Conservation (phyloP, 2,888 invertebrate species). For the Apantesis nais region DNA sequence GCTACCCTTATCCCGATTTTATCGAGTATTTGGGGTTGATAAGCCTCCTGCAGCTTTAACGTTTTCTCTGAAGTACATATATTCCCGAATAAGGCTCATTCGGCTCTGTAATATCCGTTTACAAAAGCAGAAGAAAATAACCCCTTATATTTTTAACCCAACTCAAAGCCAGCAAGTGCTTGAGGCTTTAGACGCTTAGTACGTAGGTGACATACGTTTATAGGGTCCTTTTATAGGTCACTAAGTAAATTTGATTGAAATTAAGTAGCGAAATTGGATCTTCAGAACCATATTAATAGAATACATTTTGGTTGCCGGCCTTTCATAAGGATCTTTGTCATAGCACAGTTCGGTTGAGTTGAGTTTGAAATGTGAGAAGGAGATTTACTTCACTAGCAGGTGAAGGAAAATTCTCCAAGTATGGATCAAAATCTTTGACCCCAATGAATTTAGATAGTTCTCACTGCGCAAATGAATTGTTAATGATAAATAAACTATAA, state of each 20-base stretch:
- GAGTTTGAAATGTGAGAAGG: neutral
- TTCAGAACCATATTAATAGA: neutral
- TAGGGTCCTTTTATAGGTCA: neutral
- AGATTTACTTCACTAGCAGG: neutral
- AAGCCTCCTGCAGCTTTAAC: constrained; percentile 14
- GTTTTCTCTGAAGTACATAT: constrained; percentile 7
- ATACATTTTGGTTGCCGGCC: neutral
- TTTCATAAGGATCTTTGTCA: neutral
- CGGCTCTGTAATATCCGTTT: constrained; percentile 5
- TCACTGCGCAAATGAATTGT: neutral
- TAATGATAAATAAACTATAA: too few species aligned
- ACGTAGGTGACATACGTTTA: neutral
- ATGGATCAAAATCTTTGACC: too few species aligned
- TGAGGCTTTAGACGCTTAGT: neutral
- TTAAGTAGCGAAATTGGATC: neutral
- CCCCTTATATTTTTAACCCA: constrained; percentile 1
- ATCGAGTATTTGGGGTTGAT: constrained; percentile 10
- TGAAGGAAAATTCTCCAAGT: neutral
- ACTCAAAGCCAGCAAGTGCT: constrained; percentile 2
- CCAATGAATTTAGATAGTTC: neutral
- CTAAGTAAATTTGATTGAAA: neutral
- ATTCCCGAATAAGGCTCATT: neutral
- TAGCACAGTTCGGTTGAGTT: neutral
- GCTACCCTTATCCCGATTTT: constrained; percentile 8
- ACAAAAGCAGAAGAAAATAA: constrained; percentile 4